Conservation (phyloP, 1,140 invertebrate genomes). For the Drosophila miranda region DNA sequence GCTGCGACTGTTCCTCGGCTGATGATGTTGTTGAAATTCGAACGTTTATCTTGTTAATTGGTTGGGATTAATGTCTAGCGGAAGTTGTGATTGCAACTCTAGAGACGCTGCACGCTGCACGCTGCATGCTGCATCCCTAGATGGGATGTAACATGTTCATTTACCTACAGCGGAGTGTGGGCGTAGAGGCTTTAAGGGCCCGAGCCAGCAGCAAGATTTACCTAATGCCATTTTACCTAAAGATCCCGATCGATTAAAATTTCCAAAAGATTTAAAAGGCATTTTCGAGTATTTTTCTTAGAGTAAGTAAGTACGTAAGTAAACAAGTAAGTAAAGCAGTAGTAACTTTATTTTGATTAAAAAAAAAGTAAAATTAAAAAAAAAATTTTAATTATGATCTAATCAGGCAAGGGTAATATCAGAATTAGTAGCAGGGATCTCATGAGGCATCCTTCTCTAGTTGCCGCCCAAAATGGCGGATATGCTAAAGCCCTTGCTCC, state of each 20-base stretch:
- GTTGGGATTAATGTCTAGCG: conserved; percentile 77
- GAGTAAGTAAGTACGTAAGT: too few species aligned
- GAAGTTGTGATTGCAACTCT: conserved; percentile 71
- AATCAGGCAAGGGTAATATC: conserved; percentile 62
- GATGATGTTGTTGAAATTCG: conserved; percentile 79
- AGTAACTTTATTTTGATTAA: too few species aligned
- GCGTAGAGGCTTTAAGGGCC: conserved; percentile 58
- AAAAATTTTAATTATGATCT: conserved; percentile 41
- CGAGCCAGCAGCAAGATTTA: conserved; percentile 29
- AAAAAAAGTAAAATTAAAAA: background rate
- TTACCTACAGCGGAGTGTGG: conserved; percentile 68
- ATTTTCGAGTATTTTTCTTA: background rate
- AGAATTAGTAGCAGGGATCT: conserved; percentile 22
- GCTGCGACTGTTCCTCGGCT: conserved; percentile 44
- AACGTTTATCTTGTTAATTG: conserved; percentile 80
- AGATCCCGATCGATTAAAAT: background rate
- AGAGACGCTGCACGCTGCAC: conserved; percentile 59
- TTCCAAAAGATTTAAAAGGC: background rate
- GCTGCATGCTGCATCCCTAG: conserved; percentile 19
- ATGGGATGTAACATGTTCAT: conserved; percentile 58
- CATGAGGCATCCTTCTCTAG: conserved; percentile 26
- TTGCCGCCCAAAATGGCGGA: conserved; percentile 75
- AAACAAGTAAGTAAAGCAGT: too few species aligned
- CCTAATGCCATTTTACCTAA: conserved; percentile 2
- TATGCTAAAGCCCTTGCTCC: conserved; percentile 75